A percentile compares a stretch with the other conserved stretches of the same genome.
These are phyloP conservation scores for Perca flavescens DNA, from an alignment of 2,113 vertebrate species.

Conservation along the genomic window DNA sequence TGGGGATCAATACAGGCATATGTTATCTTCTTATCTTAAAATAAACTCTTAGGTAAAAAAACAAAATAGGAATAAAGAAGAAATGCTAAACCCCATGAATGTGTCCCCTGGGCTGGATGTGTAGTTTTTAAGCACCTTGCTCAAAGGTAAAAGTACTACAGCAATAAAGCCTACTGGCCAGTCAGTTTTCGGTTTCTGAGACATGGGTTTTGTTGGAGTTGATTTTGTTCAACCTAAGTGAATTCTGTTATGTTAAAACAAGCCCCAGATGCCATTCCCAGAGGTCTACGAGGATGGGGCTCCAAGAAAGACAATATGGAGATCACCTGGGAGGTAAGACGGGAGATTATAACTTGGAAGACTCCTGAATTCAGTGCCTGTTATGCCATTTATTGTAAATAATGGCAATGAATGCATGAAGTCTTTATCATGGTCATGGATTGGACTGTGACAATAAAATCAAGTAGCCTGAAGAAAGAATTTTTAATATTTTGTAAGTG, in stretches of 20 bases:
- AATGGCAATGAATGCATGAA: background rate
- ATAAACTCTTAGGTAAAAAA: background rate
- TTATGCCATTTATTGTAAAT: background rate
- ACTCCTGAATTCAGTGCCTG: background rate
- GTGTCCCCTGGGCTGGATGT: background rate
- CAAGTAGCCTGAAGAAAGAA: background rate
- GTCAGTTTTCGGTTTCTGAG: background rate
- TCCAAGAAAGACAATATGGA: conserved; percentile 96
- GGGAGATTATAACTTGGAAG: background rate
- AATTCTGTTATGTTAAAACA: conserved; percentile 58
- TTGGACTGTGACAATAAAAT: background rate
- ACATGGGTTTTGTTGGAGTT: background rate
- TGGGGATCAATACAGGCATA: background rate
- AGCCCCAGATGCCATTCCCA: conserved; percentile 93
- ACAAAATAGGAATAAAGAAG: background rate
- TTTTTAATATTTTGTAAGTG: background rate
- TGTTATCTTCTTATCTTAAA: background rate
- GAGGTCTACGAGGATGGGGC: conserved; percentile 90
- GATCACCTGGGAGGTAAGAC: conserved; percentile 94
- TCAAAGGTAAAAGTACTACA: background rate
- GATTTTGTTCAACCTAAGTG: background rate
- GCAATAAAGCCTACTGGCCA: background rate
- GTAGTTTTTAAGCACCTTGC: background rate
- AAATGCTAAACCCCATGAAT: background rate
- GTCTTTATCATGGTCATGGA: background rate